A percentile compares a stretch with the other conserved stretches of the same genome.
phyloP scores from a whole-genome alignment of 1,140 invertebrate species.

The Diabrotica virgifera region DNA sequence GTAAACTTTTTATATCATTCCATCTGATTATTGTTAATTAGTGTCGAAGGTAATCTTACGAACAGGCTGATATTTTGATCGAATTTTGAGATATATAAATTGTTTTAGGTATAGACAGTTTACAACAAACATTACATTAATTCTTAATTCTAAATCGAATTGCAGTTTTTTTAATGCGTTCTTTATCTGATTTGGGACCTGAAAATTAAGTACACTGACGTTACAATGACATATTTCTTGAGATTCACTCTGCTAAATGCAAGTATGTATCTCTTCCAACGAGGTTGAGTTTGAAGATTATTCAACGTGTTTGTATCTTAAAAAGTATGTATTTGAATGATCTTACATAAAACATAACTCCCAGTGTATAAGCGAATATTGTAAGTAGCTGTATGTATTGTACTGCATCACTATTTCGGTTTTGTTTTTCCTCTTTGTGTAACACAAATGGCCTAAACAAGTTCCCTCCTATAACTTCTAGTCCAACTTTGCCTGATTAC shows the following conservation, averaged over 20 bases:
- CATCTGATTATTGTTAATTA: neutral
- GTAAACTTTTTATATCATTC: conserved; percentile 1
- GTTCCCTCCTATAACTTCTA: conserved; percentile 45
- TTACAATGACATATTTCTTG: too few species aligned
- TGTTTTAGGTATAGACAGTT: neutral
- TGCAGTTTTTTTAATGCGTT: neutral
- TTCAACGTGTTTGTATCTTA: too few species aligned
- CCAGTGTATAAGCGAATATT: too few species aligned
- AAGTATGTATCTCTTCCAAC: too few species aligned
- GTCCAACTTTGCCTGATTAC: conserved; percentile 41
- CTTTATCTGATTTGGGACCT: neutral
- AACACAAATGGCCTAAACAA: conserved; percentile 43
- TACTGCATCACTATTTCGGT: neutral
- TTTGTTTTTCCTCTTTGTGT: neutral
- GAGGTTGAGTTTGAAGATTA: too few species aligned
- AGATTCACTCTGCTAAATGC: too few species aligned
- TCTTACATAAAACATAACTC: too few species aligned
- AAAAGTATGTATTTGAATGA: too few species aligned
- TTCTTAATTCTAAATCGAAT: neutral
- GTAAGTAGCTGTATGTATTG: too few species aligned
- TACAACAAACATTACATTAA: neutral
- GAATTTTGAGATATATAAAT: neutral
- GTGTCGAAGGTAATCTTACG: neutral
- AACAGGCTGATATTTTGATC: too few species aligned
- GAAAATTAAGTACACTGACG: neutral